phyloP scores from a whole-genome alignment of 2,888 invertebrate species.

The Furcula furcula region DNA sequence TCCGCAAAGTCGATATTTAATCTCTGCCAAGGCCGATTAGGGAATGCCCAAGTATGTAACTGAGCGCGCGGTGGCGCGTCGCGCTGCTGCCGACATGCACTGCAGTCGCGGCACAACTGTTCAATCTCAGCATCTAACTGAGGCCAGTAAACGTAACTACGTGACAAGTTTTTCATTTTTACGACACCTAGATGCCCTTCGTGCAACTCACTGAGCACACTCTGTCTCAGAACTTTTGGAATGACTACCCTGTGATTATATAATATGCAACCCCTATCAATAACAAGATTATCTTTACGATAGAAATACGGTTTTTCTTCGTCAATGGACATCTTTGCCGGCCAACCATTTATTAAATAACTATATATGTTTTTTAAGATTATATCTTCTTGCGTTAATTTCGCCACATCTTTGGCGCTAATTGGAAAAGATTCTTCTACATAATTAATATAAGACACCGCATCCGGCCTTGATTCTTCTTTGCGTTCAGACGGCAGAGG shows the following conservation, averaged over 20 bases:
- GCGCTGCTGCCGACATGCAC: not conserved
- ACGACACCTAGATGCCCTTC: conserved; percentile 1
- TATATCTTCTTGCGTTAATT: conserved; percentile 2
- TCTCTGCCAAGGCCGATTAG: conserved; percentile 1
- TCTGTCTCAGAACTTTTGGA: not conserved
- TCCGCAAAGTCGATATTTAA: conserved; percentile 4
- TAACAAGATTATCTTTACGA: not conserved
- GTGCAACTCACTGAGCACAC: not conserved
- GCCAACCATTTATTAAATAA: conserved; percentile 7
- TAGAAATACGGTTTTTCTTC: conserved; percentile 5
- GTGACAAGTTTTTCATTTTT: conserved; percentile 5
- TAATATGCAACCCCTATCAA: not conserved
- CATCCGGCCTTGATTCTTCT: conserved; percentile 1
- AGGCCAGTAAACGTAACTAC: conserved; percentile 6
- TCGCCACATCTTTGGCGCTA: conserved; percentile 4
- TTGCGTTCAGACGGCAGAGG: conserved; percentile 2
- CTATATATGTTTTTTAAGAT: conserved; percentile 6
- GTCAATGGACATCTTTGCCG: not conserved
- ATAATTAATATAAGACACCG: conserved; percentile 4
- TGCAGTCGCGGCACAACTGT: not conserved
- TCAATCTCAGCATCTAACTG: conserved; percentile 1
- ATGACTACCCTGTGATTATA: not conserved
- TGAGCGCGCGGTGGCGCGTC: not conserved
- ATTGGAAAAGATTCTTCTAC: conserved; percentile 9
- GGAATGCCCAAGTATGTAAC: conserved; percentile 1